Evolutionary conservation across 1,140 invertebrate species (phyloP).

Genomic region (Drosophila insularis): DNA sequence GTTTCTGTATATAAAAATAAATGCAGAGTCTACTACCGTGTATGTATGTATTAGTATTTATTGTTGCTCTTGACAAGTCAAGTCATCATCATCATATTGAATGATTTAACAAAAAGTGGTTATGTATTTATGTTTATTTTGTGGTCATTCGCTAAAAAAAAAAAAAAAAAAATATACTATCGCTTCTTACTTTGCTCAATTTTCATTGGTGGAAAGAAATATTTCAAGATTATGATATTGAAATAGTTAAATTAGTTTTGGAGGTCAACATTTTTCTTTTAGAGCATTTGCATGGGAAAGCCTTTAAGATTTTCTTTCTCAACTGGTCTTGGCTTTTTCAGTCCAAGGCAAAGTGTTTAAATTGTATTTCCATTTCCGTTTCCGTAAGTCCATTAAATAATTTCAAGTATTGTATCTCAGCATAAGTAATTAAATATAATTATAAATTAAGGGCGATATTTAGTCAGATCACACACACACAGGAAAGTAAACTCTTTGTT

Average conservation of each 20-base stretch:
- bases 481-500: neutral
- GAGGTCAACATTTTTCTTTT: neutral
- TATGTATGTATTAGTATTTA: neutral
- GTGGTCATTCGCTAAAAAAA: neutral
- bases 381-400: too few species aligned
- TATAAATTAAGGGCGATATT: too few species aligned
- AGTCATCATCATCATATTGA: slow-evolving; percentile 1
- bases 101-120: slow-evolving; percentile 6
- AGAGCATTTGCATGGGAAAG: neutral
- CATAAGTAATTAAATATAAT: too few species aligned
- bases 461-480: too few species aligned
- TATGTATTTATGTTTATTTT: slow-evolving; percentile 1
- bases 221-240: slow-evolving; percentile 38
- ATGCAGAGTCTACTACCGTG: neutral
- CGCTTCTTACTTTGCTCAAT: slow-evolving; percentile 43
- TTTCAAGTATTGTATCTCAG: too few species aligned
- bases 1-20: too few species aligned
- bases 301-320: too few species aligned
- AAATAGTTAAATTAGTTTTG: too few species aligned
- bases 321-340: too few species aligned
- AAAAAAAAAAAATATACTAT: slow-evolving; percentile 34
- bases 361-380: too few species aligned
- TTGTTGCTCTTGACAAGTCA: slow-evolving; percentile 5
- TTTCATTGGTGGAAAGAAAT: slow-evolving; percentile 33
- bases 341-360: too few species aligned